Percentiles rank a stretch among this genome's conserved stretches.
Evolutionary conservation across 2,797 vertebrate genomes (phyloP).

Genomic region (Sus cebifrons): DNA sequence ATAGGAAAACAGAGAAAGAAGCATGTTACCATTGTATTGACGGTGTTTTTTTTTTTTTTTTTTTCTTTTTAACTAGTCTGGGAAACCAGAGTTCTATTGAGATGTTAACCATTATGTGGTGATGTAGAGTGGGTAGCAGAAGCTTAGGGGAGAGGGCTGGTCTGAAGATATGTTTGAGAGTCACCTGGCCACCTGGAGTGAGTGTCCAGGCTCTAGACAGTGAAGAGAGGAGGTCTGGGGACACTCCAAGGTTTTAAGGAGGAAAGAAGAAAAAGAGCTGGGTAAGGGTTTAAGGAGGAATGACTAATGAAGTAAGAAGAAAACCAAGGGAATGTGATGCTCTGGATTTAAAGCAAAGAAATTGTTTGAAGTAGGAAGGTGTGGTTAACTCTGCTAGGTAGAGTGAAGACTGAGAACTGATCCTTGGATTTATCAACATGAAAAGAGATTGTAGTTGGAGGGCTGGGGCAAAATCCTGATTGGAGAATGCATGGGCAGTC

Average conservation of each 20-base stretch:
- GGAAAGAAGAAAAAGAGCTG: not conserved
- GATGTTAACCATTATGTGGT: not conserved
- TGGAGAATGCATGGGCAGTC: not conserved
- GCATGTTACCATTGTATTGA: not conserved
- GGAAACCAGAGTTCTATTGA: not conserved
- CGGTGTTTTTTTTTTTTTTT: not conserved
- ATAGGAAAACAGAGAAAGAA: not conserved
- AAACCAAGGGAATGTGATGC: not conserved
- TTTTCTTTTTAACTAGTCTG: not conserved
- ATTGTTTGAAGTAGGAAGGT: not conserved
- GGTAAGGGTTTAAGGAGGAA: not conserved
- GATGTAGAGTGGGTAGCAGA: not conserved
- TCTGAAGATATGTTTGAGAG: not conserved
- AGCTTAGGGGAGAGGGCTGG: not conserved
- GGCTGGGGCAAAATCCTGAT: not conserved
- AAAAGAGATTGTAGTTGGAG: not conserved
- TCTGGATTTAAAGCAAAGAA: slow-evolving; percentile 42
- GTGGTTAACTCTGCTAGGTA: not conserved
- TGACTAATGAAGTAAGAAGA: not conserved
- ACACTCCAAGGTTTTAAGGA: not conserved
- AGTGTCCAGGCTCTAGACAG: not conserved
- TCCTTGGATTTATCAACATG: not conserved
- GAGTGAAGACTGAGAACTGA: not conserved
- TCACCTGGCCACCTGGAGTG: not conserved
- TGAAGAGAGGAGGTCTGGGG: not conserved